Evolutionary conservation across 1,140 invertebrate genomes (phyloP).

Genomic region (Sitophilus oryzae): DNA sequence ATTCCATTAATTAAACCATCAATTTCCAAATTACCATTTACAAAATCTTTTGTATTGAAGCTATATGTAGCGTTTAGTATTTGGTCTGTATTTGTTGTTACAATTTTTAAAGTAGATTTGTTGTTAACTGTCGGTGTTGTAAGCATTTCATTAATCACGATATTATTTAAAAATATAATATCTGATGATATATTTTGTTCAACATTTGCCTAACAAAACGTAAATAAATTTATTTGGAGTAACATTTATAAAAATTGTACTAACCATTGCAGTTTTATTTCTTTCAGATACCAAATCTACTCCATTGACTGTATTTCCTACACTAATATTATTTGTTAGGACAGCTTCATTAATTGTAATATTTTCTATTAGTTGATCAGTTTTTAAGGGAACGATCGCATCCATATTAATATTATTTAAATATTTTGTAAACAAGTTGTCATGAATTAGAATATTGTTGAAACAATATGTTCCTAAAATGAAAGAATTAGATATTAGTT

Average conservation of each 20-base stretch:
- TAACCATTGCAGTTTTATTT: conserved; percentile 36
- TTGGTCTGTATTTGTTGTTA: conserved; percentile 40
- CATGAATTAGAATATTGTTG: conserved; percentile 27
- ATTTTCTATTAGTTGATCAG: conserved; percentile 30
- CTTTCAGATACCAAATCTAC: conserved; percentile 30
- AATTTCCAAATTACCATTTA: conserved; percentile 17
- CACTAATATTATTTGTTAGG: conserved; percentile 26
- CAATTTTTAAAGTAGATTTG: conserved; percentile 32
- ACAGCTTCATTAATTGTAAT: conserved; percentile 18
- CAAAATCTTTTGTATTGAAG: conserved; percentile 28
- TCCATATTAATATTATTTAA: conserved; percentile 36
- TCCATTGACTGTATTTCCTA: conserved; percentile 34
- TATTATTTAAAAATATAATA: conserved; percentile 38
- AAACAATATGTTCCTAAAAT: conserved; percentile 29
- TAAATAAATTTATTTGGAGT: neutral
- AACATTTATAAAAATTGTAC: conserved; percentile 7
- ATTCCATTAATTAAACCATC: conserved; percentile 35
- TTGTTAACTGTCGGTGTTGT: conserved; percentile 34
- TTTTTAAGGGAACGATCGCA: conserved; percentile 31
- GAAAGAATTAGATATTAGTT: neutral
- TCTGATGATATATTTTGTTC: conserved; percentile 33
- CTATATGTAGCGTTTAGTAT: conserved; percentile 32
- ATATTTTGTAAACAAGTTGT: conserved; percentile 26
- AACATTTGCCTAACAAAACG: conserved; percentile 26
- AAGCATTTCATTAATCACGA: conserved; percentile 37